phyloP scores from a whole-genome alignment of 2,797 vertebrate genomes.

The Chloroceryle inda region DNA sequence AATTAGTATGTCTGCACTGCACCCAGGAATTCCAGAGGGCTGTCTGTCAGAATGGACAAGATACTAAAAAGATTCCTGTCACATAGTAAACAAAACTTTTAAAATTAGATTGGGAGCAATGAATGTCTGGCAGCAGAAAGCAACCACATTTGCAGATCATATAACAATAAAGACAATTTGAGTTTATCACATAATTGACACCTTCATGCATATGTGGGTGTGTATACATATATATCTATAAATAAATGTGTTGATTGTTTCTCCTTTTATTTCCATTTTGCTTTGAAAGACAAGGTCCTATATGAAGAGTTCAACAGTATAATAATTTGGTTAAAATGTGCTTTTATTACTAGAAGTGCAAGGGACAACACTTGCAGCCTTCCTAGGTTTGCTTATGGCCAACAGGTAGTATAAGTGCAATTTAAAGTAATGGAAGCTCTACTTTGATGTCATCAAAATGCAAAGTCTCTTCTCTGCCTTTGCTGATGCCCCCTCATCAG shows the following conservation, averaged over 20 bases:
- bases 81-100: not conserved
- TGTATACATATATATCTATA: not conserved
- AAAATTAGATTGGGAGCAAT: not conserved
- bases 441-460: constrained; percentile 20
- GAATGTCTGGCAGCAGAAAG: not conserved
- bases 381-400: constrained; percentile 8
- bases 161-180: not conserved
- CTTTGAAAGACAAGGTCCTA: not conserved
- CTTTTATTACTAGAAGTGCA: constrained; percentile 29
- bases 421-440: constrained; percentile 39
- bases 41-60: not conserved
- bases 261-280: not conserved
- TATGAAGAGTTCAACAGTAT: not conserved
- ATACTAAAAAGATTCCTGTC: not conserved
- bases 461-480: not conserved
- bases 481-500: fast-evolving
- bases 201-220: not conserved
- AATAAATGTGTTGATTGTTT: not conserved
- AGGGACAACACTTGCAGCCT: not conserved
- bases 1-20: not conserved
- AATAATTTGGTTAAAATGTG: constrained; percentile 29
- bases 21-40: not conserved
- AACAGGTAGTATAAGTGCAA: constrained; percentile 36
- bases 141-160: not conserved
- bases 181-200: not conserved